Conservation (phyloP, 2,797 vertebrate species). For the Typhlichthys eigenmanni region DNA sequence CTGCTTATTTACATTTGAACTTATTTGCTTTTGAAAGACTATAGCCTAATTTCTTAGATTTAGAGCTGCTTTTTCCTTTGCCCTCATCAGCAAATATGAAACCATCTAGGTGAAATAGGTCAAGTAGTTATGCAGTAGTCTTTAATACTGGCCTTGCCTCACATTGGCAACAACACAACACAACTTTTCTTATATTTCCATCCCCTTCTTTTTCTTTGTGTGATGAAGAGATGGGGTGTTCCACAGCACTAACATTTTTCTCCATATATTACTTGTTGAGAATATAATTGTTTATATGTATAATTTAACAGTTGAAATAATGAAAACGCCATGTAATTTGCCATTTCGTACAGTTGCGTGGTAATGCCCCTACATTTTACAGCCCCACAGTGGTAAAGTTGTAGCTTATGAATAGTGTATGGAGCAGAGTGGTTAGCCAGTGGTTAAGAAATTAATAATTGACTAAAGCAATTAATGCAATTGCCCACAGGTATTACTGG, state of each 20-base stretch:
- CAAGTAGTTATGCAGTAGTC: conserved; percentile 57
- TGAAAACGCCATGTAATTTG: no score
- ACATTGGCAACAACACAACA: conserved; percentile 53
- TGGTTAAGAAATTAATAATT: no score
- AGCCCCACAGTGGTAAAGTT: no score
- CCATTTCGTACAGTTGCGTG: no score
- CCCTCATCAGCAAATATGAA: conserved; percentile 73
- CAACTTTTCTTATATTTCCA: conserved; percentile 52
- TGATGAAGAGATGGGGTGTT: conserved; percentile 44
- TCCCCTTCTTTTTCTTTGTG: conserved; percentile 38
- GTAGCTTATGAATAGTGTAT: no score
- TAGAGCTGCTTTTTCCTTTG: conserved; percentile 67
- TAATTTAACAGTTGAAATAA: no score
- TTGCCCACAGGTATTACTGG: no score
- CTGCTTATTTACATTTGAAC: conserved; percentile 50
- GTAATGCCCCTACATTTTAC: no score
- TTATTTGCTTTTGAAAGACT: conserved; percentile 69
- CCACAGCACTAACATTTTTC: conserved; percentile 49
- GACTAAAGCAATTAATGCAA: no score
- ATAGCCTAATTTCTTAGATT: conserved; percentile 34
- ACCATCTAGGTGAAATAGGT: conserved; percentile 69
- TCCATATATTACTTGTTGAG: conserved; percentile 25
- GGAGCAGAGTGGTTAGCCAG: no score
- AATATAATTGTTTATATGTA: no score
- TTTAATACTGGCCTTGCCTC: conserved; percentile 60